Evolutionary conservation across 92 coral and sea anemone species (phyloP).

Genomic region (Chrysogorgia sp.): DNA sequence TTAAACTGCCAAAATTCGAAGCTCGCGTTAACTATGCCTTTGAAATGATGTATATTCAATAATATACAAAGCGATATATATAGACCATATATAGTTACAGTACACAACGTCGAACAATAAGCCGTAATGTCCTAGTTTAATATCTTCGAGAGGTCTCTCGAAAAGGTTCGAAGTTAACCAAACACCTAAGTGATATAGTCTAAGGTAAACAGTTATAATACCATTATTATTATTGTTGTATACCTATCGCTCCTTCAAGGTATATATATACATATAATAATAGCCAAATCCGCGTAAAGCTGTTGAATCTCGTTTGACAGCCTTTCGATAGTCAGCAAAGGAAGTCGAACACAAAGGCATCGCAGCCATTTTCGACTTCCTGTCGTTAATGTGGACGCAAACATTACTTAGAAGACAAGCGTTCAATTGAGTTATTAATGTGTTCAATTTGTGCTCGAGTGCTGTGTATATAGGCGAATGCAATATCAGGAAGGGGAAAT

Average conservation of each 20-base stretch:
- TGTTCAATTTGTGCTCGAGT: background rate
- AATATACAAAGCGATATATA: no score
- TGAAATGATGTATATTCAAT: no score
- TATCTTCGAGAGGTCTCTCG: no score
- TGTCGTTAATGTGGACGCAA: background rate
- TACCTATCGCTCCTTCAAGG: background rate
- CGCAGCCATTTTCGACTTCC: background rate
- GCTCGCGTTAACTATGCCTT: no score
- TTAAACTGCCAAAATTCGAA: no score
- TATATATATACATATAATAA: background rate
- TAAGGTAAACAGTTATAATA: background rate
- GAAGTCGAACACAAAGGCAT: background rate
- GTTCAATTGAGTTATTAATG: background rate
- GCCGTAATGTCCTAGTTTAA: background rate
- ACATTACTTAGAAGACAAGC: background rate
- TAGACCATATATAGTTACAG: no score
- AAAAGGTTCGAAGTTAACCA: no score
- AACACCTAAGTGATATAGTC: background rate
- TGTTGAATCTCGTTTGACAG: background rate
- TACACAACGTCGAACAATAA: no score
- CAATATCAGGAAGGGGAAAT: no score
- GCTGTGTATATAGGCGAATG: no score
- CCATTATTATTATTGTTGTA: background rate
- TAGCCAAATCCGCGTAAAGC: background rate
- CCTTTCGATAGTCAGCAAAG: background rate